Evolutionary conservation across 2,797 vertebrate genomes (phyloP).

Genomic region (Aulostomus chinensis): DNA sequence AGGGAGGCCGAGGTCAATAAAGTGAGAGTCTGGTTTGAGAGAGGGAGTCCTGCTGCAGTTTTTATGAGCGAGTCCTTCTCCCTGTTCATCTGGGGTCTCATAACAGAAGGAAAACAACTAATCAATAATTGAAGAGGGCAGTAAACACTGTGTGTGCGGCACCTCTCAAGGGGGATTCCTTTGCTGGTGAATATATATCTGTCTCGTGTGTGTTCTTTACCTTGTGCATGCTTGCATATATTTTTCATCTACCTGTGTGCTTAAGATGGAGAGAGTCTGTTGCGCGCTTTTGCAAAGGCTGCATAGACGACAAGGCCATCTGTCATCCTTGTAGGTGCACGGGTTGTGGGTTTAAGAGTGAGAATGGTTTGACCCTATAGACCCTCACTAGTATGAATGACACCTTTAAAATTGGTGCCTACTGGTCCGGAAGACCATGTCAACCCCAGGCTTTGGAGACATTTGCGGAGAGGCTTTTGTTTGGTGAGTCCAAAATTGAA

Average conservation of each 20-base stretch:
- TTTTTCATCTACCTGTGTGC: neutral
- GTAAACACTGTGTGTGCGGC: slow-evolving; percentile 68
- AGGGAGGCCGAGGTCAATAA: slow-evolving; percentile 55
- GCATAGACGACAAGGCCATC: neutral
- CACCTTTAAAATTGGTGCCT: slow-evolving; percentile 31
- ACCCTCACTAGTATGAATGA: slow-evolving; percentile 23
- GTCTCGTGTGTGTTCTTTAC: slow-evolving; percentile 10
- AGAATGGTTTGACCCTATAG: slow-evolving; percentile 6
- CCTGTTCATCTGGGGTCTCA: slow-evolving; percentile 63
- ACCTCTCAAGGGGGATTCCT: slow-evolving; percentile 48
- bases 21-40: slow-evolving; percentile 33
- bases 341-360: slow-evolving; percentile 21
- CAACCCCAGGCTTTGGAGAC: neutral
- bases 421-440: slow-evolving; percentile 20
- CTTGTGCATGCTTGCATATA: slow-evolving; percentile 4
- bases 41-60: slow-evolving; percentile 58
- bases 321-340: neutral
- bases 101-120: slow-evolving; percentile 76
- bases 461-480: slow-evolving; percentile 6
- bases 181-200: slow-evolving; percentile 35
- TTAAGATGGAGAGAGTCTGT: too few relatives aligned
- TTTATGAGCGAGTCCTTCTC: slow-evolving; percentile 63
- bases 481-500: too few relatives aligned
- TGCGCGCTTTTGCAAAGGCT: too few relatives aligned
- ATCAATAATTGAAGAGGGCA: slow-evolving; percentile 78